A percentile compares a stretch with the other conserved stretches of the same genome.
These are phyloP conservation scores for Pelecanoides urinatrix DNA, from an alignment of 2,113 vertebrate genomes.

Conservation along the genomic window DNA sequence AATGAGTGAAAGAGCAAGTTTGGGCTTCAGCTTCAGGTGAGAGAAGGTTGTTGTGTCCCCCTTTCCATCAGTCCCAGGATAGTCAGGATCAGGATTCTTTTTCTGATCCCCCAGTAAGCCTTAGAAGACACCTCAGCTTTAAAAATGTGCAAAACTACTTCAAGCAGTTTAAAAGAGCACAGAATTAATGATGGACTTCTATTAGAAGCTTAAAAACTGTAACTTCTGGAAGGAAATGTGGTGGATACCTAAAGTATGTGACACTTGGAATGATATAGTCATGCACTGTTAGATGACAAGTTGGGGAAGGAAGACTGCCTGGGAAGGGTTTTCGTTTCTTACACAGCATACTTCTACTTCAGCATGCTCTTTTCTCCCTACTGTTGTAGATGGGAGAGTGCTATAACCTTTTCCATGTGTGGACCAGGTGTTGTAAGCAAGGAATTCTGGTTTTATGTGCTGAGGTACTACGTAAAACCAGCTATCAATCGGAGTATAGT, in stretches of 20 bases:
- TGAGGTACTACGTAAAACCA: not conserved
- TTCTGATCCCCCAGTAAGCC: not conserved
- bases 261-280: not conserved
- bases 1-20: not conserved
- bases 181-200: not conserved
- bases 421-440: not conserved
- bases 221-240: not conserved
- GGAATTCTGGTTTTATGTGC: not conserved
- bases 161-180: not conserved
- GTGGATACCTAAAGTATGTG: not conserved
- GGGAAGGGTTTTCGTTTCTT: not conserved
- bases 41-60: not conserved
- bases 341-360: not conserved
- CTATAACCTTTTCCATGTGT: not conserved
- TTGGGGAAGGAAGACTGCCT: not conserved
- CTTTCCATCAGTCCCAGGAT: not conserved
- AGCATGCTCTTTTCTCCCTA: not conserved
- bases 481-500: fast-evolving
- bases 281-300: not conserved
- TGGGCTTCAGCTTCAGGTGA: not conserved
- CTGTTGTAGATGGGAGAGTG: not conserved
- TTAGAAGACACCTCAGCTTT: not conserved
- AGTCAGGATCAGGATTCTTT: not conserved
- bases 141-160: not conserved
- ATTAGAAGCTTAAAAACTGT: not conserved